Evolutionary conservation across 2,888 invertebrate species (phyloP), one percentile per base, ranked within the genome.

Genomic region (Ellobium chinense): DNA sequence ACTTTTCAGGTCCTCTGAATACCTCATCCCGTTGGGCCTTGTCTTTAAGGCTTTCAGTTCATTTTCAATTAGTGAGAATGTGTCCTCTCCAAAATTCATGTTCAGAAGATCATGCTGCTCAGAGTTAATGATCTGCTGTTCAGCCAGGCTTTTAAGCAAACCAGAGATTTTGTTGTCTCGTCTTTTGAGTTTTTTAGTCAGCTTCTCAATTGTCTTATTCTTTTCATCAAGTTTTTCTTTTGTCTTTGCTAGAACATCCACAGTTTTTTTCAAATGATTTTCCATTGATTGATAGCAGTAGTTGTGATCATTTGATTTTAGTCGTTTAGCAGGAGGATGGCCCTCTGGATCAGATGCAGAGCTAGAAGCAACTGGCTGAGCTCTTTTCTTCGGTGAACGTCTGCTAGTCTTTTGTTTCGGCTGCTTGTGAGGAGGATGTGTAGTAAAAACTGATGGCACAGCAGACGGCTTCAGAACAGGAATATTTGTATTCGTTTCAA

Each of bases 21-120:
- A 73, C 29, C 58, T n/a, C 73, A 56, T 34, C 9, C 73, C 58
- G 14, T 56, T 39, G 4, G 29, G 7, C n/a, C n/a, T 21, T 56
- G 54, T 73, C 14, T 56, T 27, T 9, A 36, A 21, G n/a, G 73
- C 14, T 31, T 27, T 58, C 2, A 73, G 21, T 29, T 70, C 39
- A 46, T 70, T 70, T 29, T 70, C 70, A 46, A 70, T 70, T 29
- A 70, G 27, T n/a, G 18, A 54, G n/a, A 70, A 46, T 24, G 70
- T 70, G 12, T 70, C 31, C 31, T 37, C 54, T 4, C 18, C 70
- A 54, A 70, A 70, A 29, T 3, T 70, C n/a, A 46, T n/a, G 27
- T 37, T 27, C 12, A 70, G 54, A 21, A 70, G 36, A 31, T 70
- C 46, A 54, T 54, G 46, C 46, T 70, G 54, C 24, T 70, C 56